phyloP scores from a whole-genome alignment of 2,113 vertebrate species.

The Coptodon bakossiorum region DNA sequence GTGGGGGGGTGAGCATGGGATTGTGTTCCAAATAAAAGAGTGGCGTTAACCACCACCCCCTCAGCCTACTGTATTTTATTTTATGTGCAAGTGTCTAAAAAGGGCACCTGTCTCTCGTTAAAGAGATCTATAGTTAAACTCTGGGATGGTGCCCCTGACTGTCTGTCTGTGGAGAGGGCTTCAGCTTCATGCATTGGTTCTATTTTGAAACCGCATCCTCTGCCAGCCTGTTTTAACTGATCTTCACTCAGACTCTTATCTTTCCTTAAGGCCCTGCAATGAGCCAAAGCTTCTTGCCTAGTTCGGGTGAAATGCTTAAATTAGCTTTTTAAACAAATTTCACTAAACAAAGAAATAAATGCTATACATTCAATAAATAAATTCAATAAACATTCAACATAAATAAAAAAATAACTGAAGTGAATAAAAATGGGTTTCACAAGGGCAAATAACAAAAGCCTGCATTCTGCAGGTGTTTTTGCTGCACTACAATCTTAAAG shows the following conservation, averaged over 20 bases:
- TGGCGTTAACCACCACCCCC: constrained; percentile 23
- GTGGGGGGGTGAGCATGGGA: not conserved
- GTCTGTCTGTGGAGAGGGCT: not conserved
- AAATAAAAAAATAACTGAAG: not conserved
- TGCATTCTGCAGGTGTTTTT: not conserved
- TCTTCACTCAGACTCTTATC: not conserved
- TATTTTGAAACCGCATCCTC: not conserved
- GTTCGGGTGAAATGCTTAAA: not conserved
- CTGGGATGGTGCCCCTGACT: not conserved
- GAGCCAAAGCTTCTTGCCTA: not conserved
- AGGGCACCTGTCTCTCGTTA: constrained; percentile 59
- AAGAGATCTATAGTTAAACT: not conserved
- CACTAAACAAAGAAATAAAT: not conserved
- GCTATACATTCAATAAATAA: not conserved
- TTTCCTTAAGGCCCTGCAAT: not conserved
- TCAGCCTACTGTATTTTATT: constrained; percentile 25
- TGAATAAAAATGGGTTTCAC: not conserved
- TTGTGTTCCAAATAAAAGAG: constrained; percentile 41
- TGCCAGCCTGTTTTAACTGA: not conserved
- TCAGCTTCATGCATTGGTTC: not conserved
- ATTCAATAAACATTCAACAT: not conserved
- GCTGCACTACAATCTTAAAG: not conserved
- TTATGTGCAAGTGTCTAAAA: constrained; percentile 42
- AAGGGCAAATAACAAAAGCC: not conserved
- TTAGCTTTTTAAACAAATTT: not conserved